A percentile compares a stretch with the other conserved stretches of the same genome.
Conservation (phyloP, 2,797 vertebrate species). For the Galaxias olidus region DNA sequence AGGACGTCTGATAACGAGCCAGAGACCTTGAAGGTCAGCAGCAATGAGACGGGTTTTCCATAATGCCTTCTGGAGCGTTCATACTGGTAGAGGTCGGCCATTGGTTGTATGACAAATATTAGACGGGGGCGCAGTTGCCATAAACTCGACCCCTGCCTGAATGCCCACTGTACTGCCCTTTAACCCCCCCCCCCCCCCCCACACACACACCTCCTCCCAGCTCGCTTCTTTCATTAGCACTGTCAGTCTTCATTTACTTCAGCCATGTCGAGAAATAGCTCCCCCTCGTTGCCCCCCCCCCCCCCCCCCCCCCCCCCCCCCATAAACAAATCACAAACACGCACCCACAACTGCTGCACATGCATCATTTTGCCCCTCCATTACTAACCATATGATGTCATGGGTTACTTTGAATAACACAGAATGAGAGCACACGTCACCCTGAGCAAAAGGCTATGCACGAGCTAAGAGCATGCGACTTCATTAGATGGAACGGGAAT, state of each 20-base stretch:
- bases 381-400: background rate
- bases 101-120: background rate
- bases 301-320: background rate
- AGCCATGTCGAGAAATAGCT: background rate
- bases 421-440: background rate
- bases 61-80: too few relatives aligned
- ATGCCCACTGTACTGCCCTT: background rate
- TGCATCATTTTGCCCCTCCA: too few relatives aligned
- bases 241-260: background rate
- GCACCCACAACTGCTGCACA: background rate
- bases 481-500: background rate
- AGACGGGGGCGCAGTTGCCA: background rate
- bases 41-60: too few relatives aligned
- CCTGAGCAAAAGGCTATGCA: background rate
- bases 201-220: background rate
- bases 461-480: background rate
- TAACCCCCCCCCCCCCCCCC: background rate
- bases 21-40: background rate
- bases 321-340: background rate
- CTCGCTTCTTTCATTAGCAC: too few relatives aligned
- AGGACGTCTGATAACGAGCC: background rate
- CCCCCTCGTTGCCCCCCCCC: too few relatives aligned
- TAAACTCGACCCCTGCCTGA: background rate
- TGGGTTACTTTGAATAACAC: background rate
- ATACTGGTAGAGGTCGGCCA: too few relatives aligned